phyloP scores from a whole-genome alignment of 2,797 vertebrate species.

The Tangara arthus region DNA sequence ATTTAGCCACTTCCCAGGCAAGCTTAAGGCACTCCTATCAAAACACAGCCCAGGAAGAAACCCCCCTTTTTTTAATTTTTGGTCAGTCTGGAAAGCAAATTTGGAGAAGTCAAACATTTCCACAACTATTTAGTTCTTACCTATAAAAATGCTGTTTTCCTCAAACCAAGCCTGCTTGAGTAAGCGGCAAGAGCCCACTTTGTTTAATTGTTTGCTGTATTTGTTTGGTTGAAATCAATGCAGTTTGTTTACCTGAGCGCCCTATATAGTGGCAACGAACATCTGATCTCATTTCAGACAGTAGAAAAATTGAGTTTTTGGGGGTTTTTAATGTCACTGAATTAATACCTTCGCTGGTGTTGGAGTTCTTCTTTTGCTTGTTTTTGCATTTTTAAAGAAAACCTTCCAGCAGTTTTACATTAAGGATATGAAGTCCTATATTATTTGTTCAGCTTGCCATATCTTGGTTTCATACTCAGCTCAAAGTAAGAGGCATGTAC shows the following conservation, averaged over 20 bases:
- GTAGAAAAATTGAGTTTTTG: neutral
- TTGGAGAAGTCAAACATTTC: neutral
- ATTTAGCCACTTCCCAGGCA: neutral
- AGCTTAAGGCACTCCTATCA: neutral
- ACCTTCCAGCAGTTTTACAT: neutral
- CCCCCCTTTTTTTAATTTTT: accelerated
- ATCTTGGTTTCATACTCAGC: neutral
- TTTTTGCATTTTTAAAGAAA: neutral
- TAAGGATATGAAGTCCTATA: neutral
- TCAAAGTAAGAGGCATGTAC: neutral
- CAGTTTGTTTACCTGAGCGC: neutral
- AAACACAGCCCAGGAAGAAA: neutral
- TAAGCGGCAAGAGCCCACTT: neutral
- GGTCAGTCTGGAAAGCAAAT: neutral
- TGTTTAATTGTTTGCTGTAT: neutral
- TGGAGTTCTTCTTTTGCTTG: neutral
- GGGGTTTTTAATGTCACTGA: accelerated
- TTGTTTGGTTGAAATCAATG: neutral
- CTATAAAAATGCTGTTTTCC: neutral
- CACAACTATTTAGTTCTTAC: neutral
- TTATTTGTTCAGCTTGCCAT: neutral
- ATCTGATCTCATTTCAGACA: neutral
- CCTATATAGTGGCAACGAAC: neutral
- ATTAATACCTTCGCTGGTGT: neutral
- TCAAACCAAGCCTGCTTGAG: neutral